A percentile compares a stretch with the other conserved stretches of the same genome.
Conservation (phyloP, 2,888 invertebrate species). For the Congeria kusceri region DNA sequence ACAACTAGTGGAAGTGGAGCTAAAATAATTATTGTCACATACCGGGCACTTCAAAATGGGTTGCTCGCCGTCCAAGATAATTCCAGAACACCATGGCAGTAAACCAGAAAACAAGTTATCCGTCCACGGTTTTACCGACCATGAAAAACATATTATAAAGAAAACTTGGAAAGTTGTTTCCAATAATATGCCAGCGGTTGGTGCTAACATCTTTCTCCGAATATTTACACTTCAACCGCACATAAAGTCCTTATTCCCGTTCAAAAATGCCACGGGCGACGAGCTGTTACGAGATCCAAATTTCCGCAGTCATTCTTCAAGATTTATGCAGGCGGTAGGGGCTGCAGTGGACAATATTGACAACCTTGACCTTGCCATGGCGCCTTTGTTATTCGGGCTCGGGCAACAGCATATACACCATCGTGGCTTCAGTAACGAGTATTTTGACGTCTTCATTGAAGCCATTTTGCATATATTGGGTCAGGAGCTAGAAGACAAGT, state of each 20-base stretch:
- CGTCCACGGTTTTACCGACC: no score
- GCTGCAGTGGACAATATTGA: slow-evolving; percentile 77
- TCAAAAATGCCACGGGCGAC: slow-evolving; percentile 68
- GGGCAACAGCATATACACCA: slow-evolving; percentile 75
- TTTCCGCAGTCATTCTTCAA: slow-evolving; percentile 76
- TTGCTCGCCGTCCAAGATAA: no score
- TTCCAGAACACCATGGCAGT: no score
- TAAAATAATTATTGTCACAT: no score
- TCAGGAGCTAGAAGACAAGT: slow-evolving; percentile 67
- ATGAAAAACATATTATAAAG: slow-evolving; percentile 57
- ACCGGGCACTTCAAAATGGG: no score
- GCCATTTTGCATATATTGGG: slow-evolving; percentile 72
- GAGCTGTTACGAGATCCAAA: slow-evolving; percentile 63
- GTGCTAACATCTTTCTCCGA: slow-evolving; percentile 73
- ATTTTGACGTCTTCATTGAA: slow-evolving; percentile 73
- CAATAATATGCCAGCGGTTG: slow-evolving; percentile 67
- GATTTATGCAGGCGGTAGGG: slow-evolving; percentile 81
- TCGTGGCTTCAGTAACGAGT: slow-evolving; percentile 74
- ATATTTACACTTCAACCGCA: slow-evolving; percentile 74
- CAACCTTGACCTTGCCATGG: slow-evolving; percentile 66
- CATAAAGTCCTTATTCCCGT: slow-evolving; percentile 77
- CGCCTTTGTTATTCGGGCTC: slow-evolving; percentile 72
- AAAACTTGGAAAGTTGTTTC: slow-evolving; percentile 71
- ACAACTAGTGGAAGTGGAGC: no score
- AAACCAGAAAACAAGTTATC: no score